Evolutionary conservation across 2,797 vertebrate genomes (phyloP), one percentile per base, ranked within the genome.

Genomic region (Crax fasciolata): DNA sequence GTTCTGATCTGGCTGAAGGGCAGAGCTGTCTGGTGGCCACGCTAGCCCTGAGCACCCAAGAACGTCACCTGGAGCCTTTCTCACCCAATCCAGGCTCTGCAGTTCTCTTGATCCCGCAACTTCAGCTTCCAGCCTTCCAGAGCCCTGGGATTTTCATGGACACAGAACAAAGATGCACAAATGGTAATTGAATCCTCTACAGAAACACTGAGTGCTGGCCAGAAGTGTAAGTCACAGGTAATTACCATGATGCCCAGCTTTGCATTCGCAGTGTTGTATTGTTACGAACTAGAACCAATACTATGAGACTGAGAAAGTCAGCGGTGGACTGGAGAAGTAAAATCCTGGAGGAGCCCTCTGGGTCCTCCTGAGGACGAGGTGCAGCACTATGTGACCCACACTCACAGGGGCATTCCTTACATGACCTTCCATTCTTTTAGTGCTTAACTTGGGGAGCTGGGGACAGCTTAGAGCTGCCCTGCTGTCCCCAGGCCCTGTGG

Each of bases 161-260:
- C 0, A 0, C 51, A 44, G 44, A 94, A 87, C 44, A 91, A 95
- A 89, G 84, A 91, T 54, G 75, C 49, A 44, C 76, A 95, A 92
- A 92, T 63, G 59, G 74, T 93, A 93, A 93, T 93, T 94, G 92
- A 87, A 92, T 68, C 89, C 48, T 89, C 84, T 85, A 52, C 54
- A 61, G 57, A 93, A 94, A 92, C 72, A 59, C 30, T 86, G 48
- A 55, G 54, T 72, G 65, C 51, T 0, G 6, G 52, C 54, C 75
- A 93, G 81, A 73, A 90, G 61, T 52, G 38, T 87, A 96, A 95
- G 78, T 96, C 84, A 80, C 92, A 93, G 93, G 62, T 94, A 96
- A 95, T 93, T 94, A 76, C 18, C 39, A 70, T 24, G 68, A 87
- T 93, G 65, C 32, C 67, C 67, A 79, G 74, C 46, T 87, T 93